phyloP scores from a whole-genome alignment of 2,888 invertebrate genomes.

The Sussaba pulchella region DNA sequence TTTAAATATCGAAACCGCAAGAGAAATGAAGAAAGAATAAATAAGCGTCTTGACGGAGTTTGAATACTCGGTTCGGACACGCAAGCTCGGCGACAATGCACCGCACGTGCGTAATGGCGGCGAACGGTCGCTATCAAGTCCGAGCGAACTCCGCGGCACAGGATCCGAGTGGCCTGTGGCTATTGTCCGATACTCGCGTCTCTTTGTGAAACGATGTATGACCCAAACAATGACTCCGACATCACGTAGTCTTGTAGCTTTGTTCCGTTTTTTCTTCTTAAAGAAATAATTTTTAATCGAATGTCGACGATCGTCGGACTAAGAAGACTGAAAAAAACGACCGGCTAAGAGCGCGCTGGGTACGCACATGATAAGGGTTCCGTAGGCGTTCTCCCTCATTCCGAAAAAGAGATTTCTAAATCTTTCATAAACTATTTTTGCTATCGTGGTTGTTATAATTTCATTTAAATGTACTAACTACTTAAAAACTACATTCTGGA shows the following conservation, averaged over 20 bases:
- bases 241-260: constrained; percentile 1
- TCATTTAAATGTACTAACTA: too few species aligned
- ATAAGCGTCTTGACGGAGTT: neutral
- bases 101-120: neutral
- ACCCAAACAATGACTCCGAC: neutral
- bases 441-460: too few species aligned
- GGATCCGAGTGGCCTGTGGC: constrained; percentile 1
- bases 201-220: neutral
- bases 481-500: too few species aligned
- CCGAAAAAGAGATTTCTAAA: too few species aligned
- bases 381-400: too few species aligned
- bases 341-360: too few species aligned
- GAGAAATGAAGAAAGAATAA: too few species aligned
- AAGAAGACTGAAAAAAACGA: neutral
- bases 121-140: constrained; percentile 13
- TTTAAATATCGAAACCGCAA: too few species aligned
- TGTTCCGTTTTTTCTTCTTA: too few species aligned
- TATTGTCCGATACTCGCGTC: constrained; percentile 8
- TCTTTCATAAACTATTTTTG: too few species aligned
- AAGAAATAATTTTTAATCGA: constrained; percentile 11
- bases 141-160: neutral
- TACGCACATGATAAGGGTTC: too few species aligned
- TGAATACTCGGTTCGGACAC: constrained; percentile 8
- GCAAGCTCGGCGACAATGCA: constrained; percentile 13
- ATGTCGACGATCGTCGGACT: neutral